Percentiles rank a stretch among this genome's conserved stretches.
These are phyloP conservation scores for Ataeniobius toweri DNA, from an alignment of 2,797 vertebrate genomes.

Conservation along the genomic window DNA sequence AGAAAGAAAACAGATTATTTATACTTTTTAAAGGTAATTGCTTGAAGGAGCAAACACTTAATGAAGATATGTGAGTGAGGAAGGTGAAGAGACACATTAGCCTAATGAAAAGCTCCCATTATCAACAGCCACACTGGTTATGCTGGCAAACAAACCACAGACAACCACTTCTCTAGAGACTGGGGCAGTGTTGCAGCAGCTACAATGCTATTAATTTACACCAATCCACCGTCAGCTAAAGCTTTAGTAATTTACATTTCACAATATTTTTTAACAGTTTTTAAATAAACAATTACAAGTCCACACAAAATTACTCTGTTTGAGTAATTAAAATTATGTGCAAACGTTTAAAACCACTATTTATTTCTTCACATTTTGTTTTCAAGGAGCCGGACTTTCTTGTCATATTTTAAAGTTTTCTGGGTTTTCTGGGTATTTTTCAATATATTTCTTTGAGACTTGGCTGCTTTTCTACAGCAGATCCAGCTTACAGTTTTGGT, in stretches of 20 bases:
- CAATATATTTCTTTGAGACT: neutral
- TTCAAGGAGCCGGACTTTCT: neutral
- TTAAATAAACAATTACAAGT: neutral
- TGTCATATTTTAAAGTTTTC: no score
- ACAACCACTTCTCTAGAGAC: neutral
- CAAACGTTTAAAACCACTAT: neutral
- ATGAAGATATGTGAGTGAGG: slow-evolving; percentile 1
- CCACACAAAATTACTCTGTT: neutral
- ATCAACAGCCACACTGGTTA: slow-evolving; percentile 7
- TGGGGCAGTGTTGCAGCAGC: neutral
- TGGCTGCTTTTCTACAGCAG: neutral
- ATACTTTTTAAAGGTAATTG: slow-evolving; percentile 3
- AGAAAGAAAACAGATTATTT: slow-evolving; percentile 2
- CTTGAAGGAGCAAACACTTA: neutral
- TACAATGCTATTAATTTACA: neutral
- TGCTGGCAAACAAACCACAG: slow-evolving; percentile 1
- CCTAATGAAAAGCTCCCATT: slow-evolving; percentile 8
- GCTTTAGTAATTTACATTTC: neutral
- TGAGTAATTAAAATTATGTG: neutral
- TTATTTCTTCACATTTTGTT: neutral
- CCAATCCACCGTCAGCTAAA: neutral
- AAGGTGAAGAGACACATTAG: slow-evolving; percentile 8
- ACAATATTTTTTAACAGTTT: neutral
- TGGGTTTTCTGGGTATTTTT: neutral
- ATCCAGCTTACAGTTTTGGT: neutral